Conservation (phyloP, 1,140 invertebrate genomes). For the Papilio xuthus region DNA sequence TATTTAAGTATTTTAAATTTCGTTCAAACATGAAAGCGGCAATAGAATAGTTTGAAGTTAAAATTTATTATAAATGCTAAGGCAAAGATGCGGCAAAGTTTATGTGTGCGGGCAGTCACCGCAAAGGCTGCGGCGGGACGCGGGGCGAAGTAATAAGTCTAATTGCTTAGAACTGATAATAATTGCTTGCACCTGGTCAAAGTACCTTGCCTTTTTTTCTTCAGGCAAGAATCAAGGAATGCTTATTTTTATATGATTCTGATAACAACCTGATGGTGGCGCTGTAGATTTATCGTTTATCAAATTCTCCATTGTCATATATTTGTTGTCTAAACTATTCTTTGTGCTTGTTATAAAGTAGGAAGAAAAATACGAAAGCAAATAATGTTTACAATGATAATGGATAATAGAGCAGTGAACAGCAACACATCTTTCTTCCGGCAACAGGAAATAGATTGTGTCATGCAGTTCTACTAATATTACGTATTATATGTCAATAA, state of each 20-base stretch:
- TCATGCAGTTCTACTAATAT: not conserved
- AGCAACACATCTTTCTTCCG: not conserved
- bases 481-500: not conserved
- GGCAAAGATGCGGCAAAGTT: not conserved
- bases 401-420: not conserved
- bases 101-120: not conserved
- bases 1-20: not conserved
- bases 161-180: conserved; percentile 65
- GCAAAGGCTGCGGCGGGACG: not conserved
- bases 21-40: not conserved
- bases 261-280: too few species aligned
- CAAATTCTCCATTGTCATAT: too few species aligned
- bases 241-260: too few species aligned
- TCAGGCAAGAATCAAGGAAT: not conserved
- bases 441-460: not conserved
- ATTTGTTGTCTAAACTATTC: too few species aligned
- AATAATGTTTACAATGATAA: not conserved
- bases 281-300: too few species aligned
- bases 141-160: conserved; percentile 56
- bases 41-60: not conserved
- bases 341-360: not conserved
- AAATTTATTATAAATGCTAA: not conserved
- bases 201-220: conserved; percentile 51
- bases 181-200: conserved; percentile 57
- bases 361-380: not conserved